Percentiles rank a stretch among this genome's conserved stretches.
Conservation (phyloP, 1,140 invertebrate species). For the Heliconius melpomene region DNA sequence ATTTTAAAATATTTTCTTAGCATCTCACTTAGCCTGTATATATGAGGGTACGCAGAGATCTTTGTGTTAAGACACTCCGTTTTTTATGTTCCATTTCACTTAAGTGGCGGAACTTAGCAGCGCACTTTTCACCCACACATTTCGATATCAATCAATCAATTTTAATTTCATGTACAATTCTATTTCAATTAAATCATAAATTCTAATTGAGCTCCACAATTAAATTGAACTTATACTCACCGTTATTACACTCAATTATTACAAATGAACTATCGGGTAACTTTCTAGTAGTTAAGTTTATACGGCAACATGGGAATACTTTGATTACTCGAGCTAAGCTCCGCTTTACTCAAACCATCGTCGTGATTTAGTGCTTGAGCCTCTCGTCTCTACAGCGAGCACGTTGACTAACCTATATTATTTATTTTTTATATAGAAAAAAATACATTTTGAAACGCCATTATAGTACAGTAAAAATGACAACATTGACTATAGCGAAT, state of each 20-base stretch:
- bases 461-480: not conserved
- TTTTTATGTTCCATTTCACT: not conserved
- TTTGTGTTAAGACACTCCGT: not conserved
- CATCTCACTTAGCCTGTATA: no score
- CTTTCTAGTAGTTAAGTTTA: constrained; percentile 15
- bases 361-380: constrained; percentile 20
- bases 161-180: no score
- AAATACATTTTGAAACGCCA: not conserved
- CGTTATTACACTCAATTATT: not conserved
- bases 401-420: constrained; percentile 13
- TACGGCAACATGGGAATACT: constrained; percentile 21
- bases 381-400: constrained; percentile 1
- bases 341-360: constrained; percentile 16
- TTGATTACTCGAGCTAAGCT: constrained; percentile 20
- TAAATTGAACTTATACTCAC: not conserved
- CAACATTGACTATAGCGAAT: no score
- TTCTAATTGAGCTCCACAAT: not conserved
- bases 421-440: not conserved
- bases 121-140: not conserved
- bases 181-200: not conserved
- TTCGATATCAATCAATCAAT: no score
- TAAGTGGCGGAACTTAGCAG: no score
- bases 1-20: no score
- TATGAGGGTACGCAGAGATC: no score
- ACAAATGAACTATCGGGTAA: constrained; percentile 7